A percentile compares a stretch with the other conserved stretches of the same genome.
Conservation (phyloP, 2,888 invertebrate species). For the Drosophila nr. medialis region DNA sequence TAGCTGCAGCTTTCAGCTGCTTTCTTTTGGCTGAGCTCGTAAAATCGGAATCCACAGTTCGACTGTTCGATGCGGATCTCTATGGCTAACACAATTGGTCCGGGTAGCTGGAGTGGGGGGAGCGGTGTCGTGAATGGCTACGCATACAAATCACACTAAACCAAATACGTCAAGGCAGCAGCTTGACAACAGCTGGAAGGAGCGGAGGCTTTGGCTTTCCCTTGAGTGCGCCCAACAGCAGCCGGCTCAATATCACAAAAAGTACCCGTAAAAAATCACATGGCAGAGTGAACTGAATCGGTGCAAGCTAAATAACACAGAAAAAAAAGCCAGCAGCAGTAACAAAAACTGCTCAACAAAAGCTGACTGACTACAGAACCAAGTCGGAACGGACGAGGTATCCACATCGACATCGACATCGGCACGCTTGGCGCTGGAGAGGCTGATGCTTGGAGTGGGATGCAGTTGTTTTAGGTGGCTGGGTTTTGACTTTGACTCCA, state of each 20-base stretch:
- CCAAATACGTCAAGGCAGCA: constrained; percentile 71
- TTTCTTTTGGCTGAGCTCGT: constrained; percentile 49
- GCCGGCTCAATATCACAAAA: constrained; percentile 68
- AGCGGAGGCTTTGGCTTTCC: constrained; percentile 62
- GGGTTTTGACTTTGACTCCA: constrained; percentile 70
- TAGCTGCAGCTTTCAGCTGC: constrained; percentile 51
- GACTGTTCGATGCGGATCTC: constrained; percentile 15
- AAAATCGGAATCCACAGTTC: constrained; percentile 54
- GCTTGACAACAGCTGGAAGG: constrained; percentile 36
- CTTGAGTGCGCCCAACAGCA: constrained; percentile 66
- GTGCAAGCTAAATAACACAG: constrained; percentile 17
- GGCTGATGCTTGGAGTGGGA: constrained; percentile 16
- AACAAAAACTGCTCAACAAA: constrained; percentile 54
- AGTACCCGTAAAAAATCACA: constrained; percentile 54
- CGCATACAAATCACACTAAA: constrained; percentile 74
- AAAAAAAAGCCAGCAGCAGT: constrained; percentile 17
- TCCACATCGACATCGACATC: constrained; percentile 38
- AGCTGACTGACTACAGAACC: constrained; percentile 72
- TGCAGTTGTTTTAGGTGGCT: constrained; percentile 11
- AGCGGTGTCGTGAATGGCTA: constrained; percentile 3
- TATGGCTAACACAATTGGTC: not conserved
- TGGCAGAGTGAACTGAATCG: constrained; percentile 22
- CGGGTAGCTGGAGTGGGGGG: not conserved
- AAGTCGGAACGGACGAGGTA: constrained; percentile 72
- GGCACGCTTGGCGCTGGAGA: constrained; percentile 54